phyloP scores from a whole-genome alignment of 1,140 invertebrate species.

The Drosophila kanapiae region DNA sequence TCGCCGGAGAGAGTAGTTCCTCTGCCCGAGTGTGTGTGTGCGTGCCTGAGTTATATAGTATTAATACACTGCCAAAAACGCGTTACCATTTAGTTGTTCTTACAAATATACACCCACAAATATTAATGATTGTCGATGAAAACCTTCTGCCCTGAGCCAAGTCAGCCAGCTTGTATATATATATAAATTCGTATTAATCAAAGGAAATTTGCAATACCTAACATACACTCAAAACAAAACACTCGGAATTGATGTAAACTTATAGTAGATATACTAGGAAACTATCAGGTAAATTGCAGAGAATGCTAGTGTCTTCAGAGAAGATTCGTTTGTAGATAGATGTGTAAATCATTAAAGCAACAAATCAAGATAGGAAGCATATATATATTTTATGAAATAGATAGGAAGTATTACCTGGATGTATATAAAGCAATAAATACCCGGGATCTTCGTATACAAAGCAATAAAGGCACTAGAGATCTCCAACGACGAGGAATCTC shows the following conservation, averaged over 20 bases:
- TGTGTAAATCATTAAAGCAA: slow-evolving; percentile 10
- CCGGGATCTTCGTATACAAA: slow-evolving; percentile 31
- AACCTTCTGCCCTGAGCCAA: slow-evolving; percentile 22
- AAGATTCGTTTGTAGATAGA: slow-evolving; percentile 31
- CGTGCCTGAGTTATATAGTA: slow-evolving; percentile 64
- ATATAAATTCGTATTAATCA: slow-evolving; percentile 41
- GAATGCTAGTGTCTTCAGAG: slow-evolving; percentile 22
- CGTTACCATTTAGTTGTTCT: slow-evolving; percentile 55
- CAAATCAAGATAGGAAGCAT: slow-evolving; percentile 12
- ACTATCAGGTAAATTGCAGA: slow-evolving; percentile 11
- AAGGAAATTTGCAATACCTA: slow-evolving; percentile 42
- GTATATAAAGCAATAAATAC: slow-evolving; percentile 39
- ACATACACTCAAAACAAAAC: slow-evolving; percentile 33
- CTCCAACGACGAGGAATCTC: neutral
- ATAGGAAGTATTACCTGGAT: slow-evolving; percentile 8
- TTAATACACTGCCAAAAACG: slow-evolving; percentile 74
- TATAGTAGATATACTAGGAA: slow-evolving; percentile 23
- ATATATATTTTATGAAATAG: slow-evolving; percentile 41
- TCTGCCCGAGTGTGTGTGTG: slow-evolving; percentile 28
- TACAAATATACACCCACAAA: slow-evolving; percentile 30
- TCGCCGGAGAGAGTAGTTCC: slow-evolving; percentile 21
- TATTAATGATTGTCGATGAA: slow-evolving; percentile 50
- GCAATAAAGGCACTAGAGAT: slow-evolving; percentile 23
- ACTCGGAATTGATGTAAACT: slow-evolving; percentile 56
- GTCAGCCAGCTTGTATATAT: slow-evolving; percentile 57